Conservation (phyloP, 1,140 invertebrate genomes). For the Samia ricini region DNA sequence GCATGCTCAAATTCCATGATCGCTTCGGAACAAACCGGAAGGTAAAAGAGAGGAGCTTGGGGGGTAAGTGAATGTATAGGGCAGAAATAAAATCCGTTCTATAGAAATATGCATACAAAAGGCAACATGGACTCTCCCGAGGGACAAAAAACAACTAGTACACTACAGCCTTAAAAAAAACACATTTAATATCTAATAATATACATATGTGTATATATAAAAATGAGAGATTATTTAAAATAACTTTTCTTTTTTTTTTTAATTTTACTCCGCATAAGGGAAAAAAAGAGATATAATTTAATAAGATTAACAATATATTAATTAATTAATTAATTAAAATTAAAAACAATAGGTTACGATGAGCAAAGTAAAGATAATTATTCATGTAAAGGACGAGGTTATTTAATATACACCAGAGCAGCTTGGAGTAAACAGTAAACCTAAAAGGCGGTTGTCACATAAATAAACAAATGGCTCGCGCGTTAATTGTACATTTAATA, state of each 20-base stretch:
- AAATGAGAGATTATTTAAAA: constrained; percentile 51
- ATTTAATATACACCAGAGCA: constrained; percentile 64
- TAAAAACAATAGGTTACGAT: constrained; percentile 60
- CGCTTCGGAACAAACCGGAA: background rate
- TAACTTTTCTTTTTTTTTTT: constrained; percentile 35
- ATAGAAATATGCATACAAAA: constrained; percentile 20
- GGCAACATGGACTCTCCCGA: constrained; percentile 13
- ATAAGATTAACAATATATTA: constrained; percentile 42
- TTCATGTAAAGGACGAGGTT: constrained; percentile 40
- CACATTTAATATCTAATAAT: constrained; percentile 47
- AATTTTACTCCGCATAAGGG: constrained; percentile 48
- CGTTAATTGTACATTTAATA: constrained; percentile 71
- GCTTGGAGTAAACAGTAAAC: constrained; percentile 59
- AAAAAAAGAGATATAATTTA: constrained; percentile 33
- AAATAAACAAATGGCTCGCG: constrained; percentile 62
- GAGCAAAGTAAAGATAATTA: constrained; percentile 63
- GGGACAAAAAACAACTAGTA: background rate
- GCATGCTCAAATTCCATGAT: background rate
- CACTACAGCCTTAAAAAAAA: background rate
- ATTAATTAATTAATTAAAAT: constrained; percentile 44
- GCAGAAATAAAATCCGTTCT: constrained; percentile 5
- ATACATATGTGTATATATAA: too few species aligned
- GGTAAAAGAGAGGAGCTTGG: background rate
- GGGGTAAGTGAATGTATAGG: background rate
- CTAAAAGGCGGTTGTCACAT: constrained; percentile 34